Percentiles rank a stretch among this genome's conserved stretches.
Conservation (phyloP, 2,888 invertebrate genomes). For the Andricus curvator region DNA sequence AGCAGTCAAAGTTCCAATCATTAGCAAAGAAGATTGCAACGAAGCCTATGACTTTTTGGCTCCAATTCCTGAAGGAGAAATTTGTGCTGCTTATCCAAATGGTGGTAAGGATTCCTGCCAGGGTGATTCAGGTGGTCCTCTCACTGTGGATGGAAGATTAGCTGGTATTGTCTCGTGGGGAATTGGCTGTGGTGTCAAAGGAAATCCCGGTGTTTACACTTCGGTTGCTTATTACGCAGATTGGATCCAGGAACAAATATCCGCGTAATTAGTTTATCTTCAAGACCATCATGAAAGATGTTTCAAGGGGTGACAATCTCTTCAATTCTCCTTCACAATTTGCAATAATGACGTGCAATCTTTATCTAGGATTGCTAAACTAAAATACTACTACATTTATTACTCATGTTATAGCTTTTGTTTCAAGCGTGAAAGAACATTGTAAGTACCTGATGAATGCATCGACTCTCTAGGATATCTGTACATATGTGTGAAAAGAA, state of each 20-base stretch:
- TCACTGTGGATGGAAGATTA: conserved; percentile 59
- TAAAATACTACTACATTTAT: background rate
- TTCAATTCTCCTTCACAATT: background rate
- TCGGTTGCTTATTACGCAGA: conserved; percentile 80
- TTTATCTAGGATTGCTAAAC: background rate
- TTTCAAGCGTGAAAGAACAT: background rate
- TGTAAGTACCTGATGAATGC: background rate
- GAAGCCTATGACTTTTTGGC: conserved; percentile 68
- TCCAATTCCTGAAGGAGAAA: conserved; percentile 77
- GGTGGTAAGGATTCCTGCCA: conserved; percentile 79
- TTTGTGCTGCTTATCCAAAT: conserved; percentile 62
- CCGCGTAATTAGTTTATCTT: background rate
- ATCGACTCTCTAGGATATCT: background rate
- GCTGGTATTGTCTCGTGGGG: conserved; percentile 77
- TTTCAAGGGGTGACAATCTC: background rate
- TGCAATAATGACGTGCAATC: background rate
- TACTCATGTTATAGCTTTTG: background rate
- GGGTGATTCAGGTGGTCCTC: conserved; percentile 71
- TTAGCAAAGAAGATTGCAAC: conserved; percentile 78
- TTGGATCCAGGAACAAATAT: conserved; percentile 59
- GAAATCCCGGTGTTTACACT: conserved; percentile 78
- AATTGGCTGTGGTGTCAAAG: conserved; percentile 79
- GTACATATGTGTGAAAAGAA: background rate
- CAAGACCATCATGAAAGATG: background rate
- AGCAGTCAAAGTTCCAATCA: conserved; percentile 80